Conservation (phyloP, 2,888 invertebrate genomes). For the Pachymerium ferrugineum region DNA sequence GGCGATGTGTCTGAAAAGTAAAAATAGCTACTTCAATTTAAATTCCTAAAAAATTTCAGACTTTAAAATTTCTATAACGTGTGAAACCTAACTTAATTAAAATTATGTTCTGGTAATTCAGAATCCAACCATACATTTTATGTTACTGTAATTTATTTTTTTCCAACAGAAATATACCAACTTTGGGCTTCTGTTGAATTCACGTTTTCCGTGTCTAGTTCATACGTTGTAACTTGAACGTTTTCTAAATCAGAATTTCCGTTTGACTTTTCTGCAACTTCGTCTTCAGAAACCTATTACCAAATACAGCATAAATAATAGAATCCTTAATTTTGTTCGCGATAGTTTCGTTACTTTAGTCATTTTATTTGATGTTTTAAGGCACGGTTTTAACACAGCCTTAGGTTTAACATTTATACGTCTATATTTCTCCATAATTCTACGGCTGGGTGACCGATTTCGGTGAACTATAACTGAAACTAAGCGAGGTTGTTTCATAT, state of each 20-base stretch:
- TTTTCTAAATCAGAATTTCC: neutral
- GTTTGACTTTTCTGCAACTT: neutral
- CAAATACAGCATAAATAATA: neutral
- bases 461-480: conserved; percentile 24
- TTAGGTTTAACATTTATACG: neutral
- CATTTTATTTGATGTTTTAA: conserved; percentile 10
- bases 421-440: conserved; percentile 33
- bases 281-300: neutral
- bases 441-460: conserved; percentile 1
- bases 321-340: neutral
- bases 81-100: too few relatives aligned
- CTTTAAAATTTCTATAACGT: too few relatives aligned
- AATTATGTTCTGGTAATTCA: too few relatives aligned
- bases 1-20: neutral
- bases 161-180: neutral
- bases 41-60: too few relatives aligned
- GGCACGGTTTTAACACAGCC: neutral
- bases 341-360: neutral
- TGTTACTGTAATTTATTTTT: too few relatives aligned
- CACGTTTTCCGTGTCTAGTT: conserved; percentile 16
- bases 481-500: conserved; percentile 31
- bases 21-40: neutral
- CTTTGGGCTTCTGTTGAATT: neutral
- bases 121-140: too few relatives aligned
- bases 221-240: neutral